Evolutionary conservation across 2,113 vertebrate genomes (phyloP).

Genomic region (Strigops habroptila): DNA sequence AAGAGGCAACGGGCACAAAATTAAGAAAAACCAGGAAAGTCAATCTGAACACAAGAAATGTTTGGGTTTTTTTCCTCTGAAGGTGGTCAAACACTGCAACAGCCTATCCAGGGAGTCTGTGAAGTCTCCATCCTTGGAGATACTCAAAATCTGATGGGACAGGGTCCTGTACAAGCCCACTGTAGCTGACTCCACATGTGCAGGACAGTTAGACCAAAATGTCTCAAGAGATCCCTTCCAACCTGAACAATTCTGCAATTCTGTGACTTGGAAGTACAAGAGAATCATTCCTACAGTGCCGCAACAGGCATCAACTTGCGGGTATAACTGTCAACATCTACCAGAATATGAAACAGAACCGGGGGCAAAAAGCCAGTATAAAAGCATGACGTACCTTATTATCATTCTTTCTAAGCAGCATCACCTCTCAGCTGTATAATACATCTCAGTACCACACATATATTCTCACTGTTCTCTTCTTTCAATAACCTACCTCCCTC

Average conservation of each 20-base stretch:
- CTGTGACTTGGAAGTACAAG: not conserved
- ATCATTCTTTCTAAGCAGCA: not conserved
- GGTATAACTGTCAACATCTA: not conserved
- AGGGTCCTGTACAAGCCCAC: not conserved
- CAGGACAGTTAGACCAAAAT: not conserved
- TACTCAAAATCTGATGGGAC: not conserved
- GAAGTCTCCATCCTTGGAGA: not conserved
- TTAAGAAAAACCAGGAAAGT: not conserved
- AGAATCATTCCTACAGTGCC: not conserved
- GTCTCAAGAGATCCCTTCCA: not conserved
- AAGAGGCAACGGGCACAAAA: not conserved
- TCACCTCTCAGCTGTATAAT: not conserved
- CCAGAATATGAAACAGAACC: not conserved
- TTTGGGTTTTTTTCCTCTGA: not conserved
- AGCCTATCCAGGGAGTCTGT: not conserved
- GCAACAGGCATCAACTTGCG: not conserved
- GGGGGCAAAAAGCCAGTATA: not conserved
- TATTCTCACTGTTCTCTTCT: not conserved
- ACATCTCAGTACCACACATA: not conserved
- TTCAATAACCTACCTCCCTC: not conserved
- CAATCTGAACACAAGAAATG: not conserved
- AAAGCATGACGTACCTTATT: not conserved
- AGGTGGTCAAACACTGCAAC: not conserved
- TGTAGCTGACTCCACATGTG: not conserved
- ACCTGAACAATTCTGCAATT: not conserved